A percentile compares a stretch with the other conserved stretches of the same genome.
Evolutionary conservation across 2,888 invertebrate species (phyloP).

Genomic region (Rhagophthalmus giganteus): DNA sequence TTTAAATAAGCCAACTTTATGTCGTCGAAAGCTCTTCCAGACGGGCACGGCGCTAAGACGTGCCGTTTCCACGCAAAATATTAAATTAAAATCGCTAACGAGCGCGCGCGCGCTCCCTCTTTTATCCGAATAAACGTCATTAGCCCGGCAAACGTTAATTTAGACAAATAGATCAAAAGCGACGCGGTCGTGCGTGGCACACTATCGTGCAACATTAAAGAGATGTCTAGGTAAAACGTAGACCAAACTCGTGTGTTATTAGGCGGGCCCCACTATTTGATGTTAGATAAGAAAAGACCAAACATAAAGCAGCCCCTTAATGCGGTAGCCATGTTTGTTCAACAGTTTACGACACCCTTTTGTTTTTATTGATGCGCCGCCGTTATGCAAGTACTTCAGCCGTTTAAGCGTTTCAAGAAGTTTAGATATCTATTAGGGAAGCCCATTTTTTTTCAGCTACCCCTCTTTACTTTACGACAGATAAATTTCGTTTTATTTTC

Average conservation of each 20-base stretch:
- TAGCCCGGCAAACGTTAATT: no score
- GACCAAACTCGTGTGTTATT: slow-evolving; percentile 21
- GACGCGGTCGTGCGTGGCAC: slow-evolving; percentile 1
- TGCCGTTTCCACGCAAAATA: no score
- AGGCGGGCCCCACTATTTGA: slow-evolving; percentile 31
- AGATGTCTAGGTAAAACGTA: slow-evolving; percentile 19
- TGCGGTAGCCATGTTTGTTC: slow-evolving; percentile 50
- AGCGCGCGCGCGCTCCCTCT: no score
- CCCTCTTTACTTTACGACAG: slow-evolving; percentile 10
- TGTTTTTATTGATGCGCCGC: slow-evolving; percentile 36
- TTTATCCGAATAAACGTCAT: no score
- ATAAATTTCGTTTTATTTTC: slow-evolving; percentile 19
- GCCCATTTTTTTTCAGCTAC: slow-evolving; percentile 3
- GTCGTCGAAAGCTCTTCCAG: no score
- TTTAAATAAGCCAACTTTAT: no score
- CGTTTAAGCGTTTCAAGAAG: slow-evolving; percentile 16
- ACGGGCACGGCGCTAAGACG: no score
- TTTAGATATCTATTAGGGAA: slow-evolving; percentile 3
- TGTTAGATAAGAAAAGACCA: slow-evolving; percentile 35
- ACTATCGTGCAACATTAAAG: slow-evolving; percentile 7
- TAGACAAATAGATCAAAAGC: not conserved
- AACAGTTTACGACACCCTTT: slow-evolving; percentile 41
- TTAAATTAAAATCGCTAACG: no score
- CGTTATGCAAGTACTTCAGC: slow-evolving; percentile 14
- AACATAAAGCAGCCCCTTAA: slow-evolving; percentile 49